These are phyloP conservation scores for Harlomillsia oculata DNA, from an alignment of 1,140 invertebrate genomes.

Conservation along the genomic window DNA sequence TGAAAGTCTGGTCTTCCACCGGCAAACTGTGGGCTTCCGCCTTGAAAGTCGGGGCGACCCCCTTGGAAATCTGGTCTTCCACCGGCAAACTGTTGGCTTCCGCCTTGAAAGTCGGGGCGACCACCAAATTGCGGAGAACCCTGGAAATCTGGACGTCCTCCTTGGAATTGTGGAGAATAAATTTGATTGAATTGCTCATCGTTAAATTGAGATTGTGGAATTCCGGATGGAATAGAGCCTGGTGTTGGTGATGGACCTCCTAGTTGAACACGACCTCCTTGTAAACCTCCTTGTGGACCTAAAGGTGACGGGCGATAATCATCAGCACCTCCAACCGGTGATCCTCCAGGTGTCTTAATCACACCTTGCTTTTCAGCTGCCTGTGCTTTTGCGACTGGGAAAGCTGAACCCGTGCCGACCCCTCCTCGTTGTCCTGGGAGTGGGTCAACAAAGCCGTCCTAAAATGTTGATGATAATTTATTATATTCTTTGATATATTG, in stretches of 20 bases:
- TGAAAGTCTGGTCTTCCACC: neutral
- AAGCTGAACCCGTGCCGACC: too few species aligned
- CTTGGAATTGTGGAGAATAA: slow-evolving; percentile 6
- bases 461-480: neutral
- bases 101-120: neutral
- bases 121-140: neutral
- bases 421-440: neutral
- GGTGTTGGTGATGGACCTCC: neutral
- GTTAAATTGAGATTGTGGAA: slow-evolving; percentile 4
- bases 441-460: slow-evolving; percentile 30
- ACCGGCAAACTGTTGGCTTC: neutral
- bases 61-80: neutral
- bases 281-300: slow-evolving; percentile 13
- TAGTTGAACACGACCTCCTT: neutral
- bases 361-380: slow-evolving; percentile 17
- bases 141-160: neutral
- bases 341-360: slow-evolving; percentile 10
- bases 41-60: neutral
- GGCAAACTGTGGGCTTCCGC: neutral
- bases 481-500: too few species aligned
- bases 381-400: slow-evolving; percentile 1
- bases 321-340: neutral
- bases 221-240: neutral
- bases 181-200: slow-evolving; percentile 13
- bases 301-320: slow-evolving; percentile 12